phyloP scores from a whole-genome alignment of 2,113 vertebrate genomes.

The Forbesichthys papilliferus region DNA sequence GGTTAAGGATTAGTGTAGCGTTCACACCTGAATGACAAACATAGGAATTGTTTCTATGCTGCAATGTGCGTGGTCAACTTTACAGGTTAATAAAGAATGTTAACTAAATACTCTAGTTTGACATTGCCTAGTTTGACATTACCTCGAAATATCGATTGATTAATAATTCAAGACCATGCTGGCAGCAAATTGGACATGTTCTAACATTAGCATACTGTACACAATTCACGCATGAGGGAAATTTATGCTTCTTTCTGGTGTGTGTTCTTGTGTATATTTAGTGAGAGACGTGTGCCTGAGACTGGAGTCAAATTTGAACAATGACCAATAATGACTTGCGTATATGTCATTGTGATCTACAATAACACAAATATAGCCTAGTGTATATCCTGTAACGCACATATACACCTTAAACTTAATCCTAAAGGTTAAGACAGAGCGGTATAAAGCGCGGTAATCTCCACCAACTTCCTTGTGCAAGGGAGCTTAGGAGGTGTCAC shows the following conservation, averaged over 20 bases:
- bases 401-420: constrained; percentile 18
- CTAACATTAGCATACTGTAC: no score
- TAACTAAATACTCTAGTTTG: no score
- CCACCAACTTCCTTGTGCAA: constrained; percentile 27
- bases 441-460: constrained; percentile 20
- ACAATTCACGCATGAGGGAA: no score
- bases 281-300: constrained; percentile 32
- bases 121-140: no score
- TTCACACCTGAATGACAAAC: no score
- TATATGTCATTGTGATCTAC: background rate
- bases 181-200: constrained; percentile 16
- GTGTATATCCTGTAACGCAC: no score
- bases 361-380: no score
- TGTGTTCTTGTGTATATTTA: constrained; percentile 39
- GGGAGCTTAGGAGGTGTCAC: background rate
- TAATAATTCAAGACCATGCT: background rate
- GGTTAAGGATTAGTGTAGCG: no score
- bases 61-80: no score
- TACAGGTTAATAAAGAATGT: no score
- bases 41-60: no score
- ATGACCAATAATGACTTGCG: constrained; percentile 33
- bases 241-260: background rate
- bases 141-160: no score
- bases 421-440: background rate
- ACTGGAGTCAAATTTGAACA: constrained; percentile 39